Evolutionary conservation across 2,797 vertebrate genomes (phyloP).

Genomic region (Alca torda): DNA sequence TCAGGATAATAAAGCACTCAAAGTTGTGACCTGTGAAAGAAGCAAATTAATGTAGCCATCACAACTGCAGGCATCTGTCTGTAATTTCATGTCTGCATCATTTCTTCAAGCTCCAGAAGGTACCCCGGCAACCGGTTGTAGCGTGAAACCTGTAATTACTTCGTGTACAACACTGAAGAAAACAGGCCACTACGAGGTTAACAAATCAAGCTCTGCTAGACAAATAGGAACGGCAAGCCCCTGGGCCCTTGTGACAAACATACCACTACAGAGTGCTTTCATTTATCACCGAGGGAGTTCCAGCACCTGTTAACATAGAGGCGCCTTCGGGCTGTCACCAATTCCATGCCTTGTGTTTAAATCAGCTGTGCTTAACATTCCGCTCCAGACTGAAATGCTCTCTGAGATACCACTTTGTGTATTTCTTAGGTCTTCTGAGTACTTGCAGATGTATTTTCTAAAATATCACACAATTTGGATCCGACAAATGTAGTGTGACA

Average conservation of each 20-base stretch:
- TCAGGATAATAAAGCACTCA: not conserved
- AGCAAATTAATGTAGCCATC: not conserved
- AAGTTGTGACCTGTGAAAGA: not conserved
- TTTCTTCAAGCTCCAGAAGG: not conserved
- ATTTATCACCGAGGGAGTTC: not conserved
- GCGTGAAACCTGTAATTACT: not conserved
- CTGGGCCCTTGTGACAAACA: not conserved
- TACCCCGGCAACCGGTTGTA: not conserved
- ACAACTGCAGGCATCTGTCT: not conserved
- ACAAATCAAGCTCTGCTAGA: constrained; percentile 1
- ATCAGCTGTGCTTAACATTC: not conserved
- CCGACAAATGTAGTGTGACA: not conserved
- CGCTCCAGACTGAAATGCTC: not conserved
- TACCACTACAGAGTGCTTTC: not conserved
- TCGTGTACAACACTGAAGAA: not conserved
- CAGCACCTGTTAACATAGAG: not conserved
- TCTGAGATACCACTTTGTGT: not conserved
- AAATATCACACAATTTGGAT: not conserved
- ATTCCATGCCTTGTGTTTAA: not conserved
- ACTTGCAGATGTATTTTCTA: not conserved
- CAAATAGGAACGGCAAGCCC: not conserved
- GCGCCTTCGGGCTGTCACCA: not conserved
- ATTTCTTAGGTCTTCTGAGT: not conserved
- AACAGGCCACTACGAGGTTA: not conserved
- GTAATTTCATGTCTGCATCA: not conserved